Evolutionary conservation across 2,797 vertebrate genomes (phyloP).

Genomic region (Hylomyscus alleni): DNA sequence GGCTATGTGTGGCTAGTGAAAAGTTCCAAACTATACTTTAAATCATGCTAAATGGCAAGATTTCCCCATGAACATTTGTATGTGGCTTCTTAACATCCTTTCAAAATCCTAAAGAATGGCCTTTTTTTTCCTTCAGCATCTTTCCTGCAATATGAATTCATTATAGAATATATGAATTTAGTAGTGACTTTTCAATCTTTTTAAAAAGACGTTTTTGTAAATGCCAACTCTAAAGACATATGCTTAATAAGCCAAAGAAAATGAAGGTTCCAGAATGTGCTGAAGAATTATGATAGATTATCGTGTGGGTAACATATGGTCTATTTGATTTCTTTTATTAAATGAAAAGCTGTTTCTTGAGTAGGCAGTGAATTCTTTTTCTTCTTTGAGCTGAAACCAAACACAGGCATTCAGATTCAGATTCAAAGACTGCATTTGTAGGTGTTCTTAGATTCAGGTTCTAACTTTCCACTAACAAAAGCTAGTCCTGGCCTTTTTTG

Average conservation of each 20-base stretch:
- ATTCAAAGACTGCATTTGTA: conserved; percentile 7
- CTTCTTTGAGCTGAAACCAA: conserved; percentile 65
- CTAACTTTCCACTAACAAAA: conserved; percentile 42
- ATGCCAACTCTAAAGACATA: conserved; percentile 47
- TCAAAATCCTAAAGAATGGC: conserved; percentile 16
- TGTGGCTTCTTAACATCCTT: neutral
- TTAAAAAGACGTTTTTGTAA: conserved; percentile 4
- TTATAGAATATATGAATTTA: conserved; percentile 46
- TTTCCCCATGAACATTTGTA: neutral
- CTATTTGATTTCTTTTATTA: conserved; percentile 32
- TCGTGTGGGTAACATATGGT: neutral
- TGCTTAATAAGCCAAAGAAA: conserved; percentile 41
- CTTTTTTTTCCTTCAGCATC: neutral
- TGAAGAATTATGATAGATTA: conserved; percentile 21
- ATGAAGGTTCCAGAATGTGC: conserved; percentile 2
- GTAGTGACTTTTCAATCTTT: neutral
- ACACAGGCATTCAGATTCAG: conserved; percentile 56
- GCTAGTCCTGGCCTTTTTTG: neutral
- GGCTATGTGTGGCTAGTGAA: neutral
- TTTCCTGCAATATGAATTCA: conserved; percentile 66
- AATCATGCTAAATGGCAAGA: neutral
- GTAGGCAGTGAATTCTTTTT: conserved; percentile 9
- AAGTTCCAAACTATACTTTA: neutral
- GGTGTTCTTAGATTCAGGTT: conserved; percentile 38
- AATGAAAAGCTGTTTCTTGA: conserved; percentile 62